Evolutionary conservation across 2,888 invertebrate genomes (phyloP).

Genomic region (Miltochrista miniata): DNA sequence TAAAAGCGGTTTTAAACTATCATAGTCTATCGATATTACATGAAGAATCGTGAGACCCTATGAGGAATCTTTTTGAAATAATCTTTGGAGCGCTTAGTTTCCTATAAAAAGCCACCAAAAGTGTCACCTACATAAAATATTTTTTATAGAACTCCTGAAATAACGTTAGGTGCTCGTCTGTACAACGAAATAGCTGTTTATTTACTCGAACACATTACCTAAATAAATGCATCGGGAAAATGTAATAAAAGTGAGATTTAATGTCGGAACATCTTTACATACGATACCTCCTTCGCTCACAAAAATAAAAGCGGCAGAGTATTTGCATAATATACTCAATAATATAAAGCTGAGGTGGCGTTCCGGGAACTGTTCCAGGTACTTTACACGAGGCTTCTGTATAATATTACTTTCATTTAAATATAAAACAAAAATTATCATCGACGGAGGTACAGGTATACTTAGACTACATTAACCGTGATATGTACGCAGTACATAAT

Average conservation of each 20-base stretch:
- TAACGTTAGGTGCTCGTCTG: no score
- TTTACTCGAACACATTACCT: constrained; percentile 16
- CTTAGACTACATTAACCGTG: constrained; percentile 22
- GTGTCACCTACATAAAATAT: no score
- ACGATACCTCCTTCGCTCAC: constrained; percentile 45
- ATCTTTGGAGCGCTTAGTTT: no score
- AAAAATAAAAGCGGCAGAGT: constrained; percentile 48
- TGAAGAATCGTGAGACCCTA: no score
- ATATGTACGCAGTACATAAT: no score
- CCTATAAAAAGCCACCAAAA: no score
- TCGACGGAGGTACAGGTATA: constrained; percentile 27
- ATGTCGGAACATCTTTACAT: constrained; percentile 50
- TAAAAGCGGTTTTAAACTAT: constrained; percentile 3
- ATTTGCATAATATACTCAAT: constrained; percentile 63
- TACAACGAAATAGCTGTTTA: constrained; percentile 6
- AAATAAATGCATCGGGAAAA: constrained; percentile 26
- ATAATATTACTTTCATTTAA: constrained; percentile 40
- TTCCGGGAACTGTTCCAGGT: constrained; percentile 19
- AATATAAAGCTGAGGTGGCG: constrained; percentile 49
- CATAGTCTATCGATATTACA: background rate
- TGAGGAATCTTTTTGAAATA: no score
- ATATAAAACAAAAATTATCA: constrained; percentile 34
- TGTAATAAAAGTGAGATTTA: constrained; percentile 50
- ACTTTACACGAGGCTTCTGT: constrained; percentile 42
- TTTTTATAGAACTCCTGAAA: no score